Conservation (phyloP, 1,140 invertebrate genomes). For the Mizuhopecten yessoensis region DNA sequence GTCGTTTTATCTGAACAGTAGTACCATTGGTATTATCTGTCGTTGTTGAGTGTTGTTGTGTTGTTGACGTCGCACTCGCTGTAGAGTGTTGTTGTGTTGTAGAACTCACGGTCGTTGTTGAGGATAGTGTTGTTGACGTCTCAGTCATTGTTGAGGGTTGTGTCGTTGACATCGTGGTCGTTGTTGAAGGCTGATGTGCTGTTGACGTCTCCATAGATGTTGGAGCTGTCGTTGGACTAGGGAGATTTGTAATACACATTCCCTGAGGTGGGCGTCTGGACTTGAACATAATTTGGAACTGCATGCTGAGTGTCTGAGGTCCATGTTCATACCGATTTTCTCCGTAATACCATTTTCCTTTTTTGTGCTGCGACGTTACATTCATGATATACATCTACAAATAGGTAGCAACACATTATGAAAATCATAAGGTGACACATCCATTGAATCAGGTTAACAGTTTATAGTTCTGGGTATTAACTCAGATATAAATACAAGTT, state of each 20-base stretch:
- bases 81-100: background rate
- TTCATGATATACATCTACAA: constrained; percentile 3
- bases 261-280: background rate
- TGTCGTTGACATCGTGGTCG: background rate
- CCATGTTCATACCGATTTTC: background rate
- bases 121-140: too few relatives aligned
- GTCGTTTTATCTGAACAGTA: background rate
- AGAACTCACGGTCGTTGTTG: background rate
- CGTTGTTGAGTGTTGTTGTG: background rate
- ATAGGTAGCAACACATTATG: background rate
- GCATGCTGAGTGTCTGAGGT: constrained; percentile 5
- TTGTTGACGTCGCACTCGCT: background rate
- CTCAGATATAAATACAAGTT: too few relatives aligned
- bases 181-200: too few relatives aligned
- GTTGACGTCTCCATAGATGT: background rate
- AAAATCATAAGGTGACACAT: too few relatives aligned
- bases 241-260: background rate
- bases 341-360: background rate
- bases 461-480: too few relatives aligned
- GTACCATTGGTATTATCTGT: background rate
- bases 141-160: background rate
- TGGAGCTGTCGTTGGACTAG: background rate
- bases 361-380: background rate
- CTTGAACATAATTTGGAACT: background rate
- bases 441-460: too few relatives aligned